Percentiles rank a stretch among this genome's conserved stretches.
These are phyloP conservation scores for Argentina silus DNA, from an alignment of 2,797 vertebrate species.

Conservation along the genomic window DNA sequence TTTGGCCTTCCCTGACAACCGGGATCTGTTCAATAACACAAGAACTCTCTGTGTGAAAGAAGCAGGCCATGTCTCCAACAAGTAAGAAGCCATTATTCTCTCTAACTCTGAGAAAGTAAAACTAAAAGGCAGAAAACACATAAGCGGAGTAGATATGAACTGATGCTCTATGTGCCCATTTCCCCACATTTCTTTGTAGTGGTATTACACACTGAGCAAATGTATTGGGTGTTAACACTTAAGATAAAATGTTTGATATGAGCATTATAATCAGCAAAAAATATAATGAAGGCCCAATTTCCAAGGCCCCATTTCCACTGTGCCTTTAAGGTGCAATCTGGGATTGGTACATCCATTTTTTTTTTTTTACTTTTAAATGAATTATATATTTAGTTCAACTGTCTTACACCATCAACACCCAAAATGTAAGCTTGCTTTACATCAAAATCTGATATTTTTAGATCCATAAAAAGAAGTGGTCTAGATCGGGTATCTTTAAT, in stretches of 20 bases:
- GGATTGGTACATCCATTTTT: neutral
- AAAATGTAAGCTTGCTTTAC: too few relatives aligned
- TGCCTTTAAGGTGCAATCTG: too few relatives aligned
- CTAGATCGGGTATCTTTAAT: too few relatives aligned
- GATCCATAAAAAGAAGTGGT: too few relatives aligned
- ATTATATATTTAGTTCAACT: too few relatives aligned
- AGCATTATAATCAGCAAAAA: too few relatives aligned
- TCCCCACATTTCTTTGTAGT: neutral
- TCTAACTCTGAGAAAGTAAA: neutral
- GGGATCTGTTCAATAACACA: slow-evolving; percentile 30
- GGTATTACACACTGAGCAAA: neutral
- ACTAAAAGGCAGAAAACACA: neutral
- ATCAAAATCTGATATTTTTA: too few relatives aligned
- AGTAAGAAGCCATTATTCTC: slow-evolving; percentile 13
- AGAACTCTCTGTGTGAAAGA: slow-evolving; percentile 21
- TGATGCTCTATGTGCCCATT: neutral
- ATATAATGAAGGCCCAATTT: too few relatives aligned
- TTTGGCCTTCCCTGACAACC: slow-evolving; percentile 15
- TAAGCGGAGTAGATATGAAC: neutral
- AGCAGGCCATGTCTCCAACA: neutral
- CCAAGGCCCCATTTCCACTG: too few relatives aligned
- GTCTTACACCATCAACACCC: too few relatives aligned
- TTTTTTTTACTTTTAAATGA: neutral
- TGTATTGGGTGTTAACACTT: neutral
- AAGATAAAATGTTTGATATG: too few relatives aligned